Evolutionary conservation across 2,113 vertebrate genomes (phyloP), one percentile per base, ranked within the genome.

Genomic region (Lepus europaeus): DNA sequence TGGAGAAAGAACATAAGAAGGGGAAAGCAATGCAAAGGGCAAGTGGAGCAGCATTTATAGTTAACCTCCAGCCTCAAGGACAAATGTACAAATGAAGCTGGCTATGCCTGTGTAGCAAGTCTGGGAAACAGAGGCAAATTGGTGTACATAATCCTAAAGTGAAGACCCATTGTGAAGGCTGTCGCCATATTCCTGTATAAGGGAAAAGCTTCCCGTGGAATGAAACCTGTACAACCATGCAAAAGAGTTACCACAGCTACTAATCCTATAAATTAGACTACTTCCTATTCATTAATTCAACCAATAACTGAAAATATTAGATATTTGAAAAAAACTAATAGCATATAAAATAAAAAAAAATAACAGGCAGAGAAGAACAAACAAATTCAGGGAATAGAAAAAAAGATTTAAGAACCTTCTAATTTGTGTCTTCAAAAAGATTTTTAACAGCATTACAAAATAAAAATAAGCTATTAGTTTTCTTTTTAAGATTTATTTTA

Each of bases 271-370:
- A 66, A 36, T 66, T 31, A 86, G 17, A 9, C 63, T 25, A 20
- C 1, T 33, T 39, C 66, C 87, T n/a, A 72, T 74, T 85, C 12
- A 70, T 68, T 49, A 14, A 36, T 39, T 33, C 12, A 94, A 84
- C 5, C 36, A 96, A 68, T 36, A 84, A 91, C 5, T 5, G 20
- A 53, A 80, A 72, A 29, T 1, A 61, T 22, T 64, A 56, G 13
- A 10, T 16, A 70, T 45, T 68, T 87, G 31, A 78, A 86, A 64
- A 88, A 94, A 92, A 66, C 11, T 27, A 84, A 72, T 19, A 80
- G 8, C 53, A 88, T 49, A 22, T 33, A 51, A 81, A 76, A 45
- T 36, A 36, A 9, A 74, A 64, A 45, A 45, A 76, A 39, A 5
- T 29, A 73, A 79, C 13, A 49, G 78, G 9, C 68, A 6, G 27